Conservation (phyloP, 2,797 vertebrate genomes). For the Phalloptychus januarius region DNA sequence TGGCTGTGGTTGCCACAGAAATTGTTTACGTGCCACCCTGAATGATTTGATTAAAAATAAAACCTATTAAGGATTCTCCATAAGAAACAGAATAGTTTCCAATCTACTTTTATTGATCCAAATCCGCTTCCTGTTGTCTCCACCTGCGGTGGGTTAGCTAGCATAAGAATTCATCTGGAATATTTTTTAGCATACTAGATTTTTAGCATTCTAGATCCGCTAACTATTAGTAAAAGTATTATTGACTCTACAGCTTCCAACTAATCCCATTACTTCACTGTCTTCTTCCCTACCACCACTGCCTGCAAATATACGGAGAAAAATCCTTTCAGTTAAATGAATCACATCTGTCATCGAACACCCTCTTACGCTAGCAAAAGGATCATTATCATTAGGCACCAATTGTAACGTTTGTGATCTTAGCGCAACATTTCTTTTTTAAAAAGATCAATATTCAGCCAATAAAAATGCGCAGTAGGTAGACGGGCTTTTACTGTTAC, state of each 20-base stretch:
- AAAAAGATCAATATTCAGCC: neutral
- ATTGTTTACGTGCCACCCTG: neutral
- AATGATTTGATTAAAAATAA: neutral
- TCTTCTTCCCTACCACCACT: too few species aligned
- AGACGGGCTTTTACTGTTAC: too few species aligned
- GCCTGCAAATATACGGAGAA: neutral
- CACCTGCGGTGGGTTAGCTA: neutral
- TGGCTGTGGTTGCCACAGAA: too few species aligned
- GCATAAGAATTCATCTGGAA: too few species aligned
- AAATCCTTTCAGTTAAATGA: slow-evolving; percentile 36
- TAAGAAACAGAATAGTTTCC: neutral
- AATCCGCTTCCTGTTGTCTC: neutral
- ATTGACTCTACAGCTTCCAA: neutral
- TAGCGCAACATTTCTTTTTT: slow-evolving; percentile 33
- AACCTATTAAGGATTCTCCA: too few species aligned
- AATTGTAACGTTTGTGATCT: slow-evolving; percentile 17
- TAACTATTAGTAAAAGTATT: neutral
- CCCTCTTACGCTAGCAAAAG: slow-evolving; percentile 18
- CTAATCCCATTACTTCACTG: neutral
- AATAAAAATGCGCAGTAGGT: too few species aligned
- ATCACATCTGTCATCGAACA: slow-evolving; percentile 18
- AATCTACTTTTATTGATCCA: neutral
- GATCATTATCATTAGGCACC: slow-evolving; percentile 12
- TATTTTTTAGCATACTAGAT: neutral
- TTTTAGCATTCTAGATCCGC: neutral